Percentiles rank a stretch among this genome's conserved stretches.
Conservation (phyloP, 2,888 invertebrate genomes). For the Griposia aprilina region DNA sequence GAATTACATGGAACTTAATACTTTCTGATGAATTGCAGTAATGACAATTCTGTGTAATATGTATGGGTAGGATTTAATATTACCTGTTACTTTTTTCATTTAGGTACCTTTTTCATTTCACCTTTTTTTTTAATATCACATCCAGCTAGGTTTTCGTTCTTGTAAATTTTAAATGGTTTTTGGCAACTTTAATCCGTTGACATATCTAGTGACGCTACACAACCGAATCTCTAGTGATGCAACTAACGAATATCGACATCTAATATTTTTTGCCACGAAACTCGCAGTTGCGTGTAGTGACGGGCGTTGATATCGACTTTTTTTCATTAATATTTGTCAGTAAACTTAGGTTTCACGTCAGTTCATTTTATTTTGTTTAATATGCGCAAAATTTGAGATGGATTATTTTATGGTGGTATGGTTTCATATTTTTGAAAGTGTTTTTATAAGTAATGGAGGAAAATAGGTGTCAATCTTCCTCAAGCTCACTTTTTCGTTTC, state of each 20-base stretch:
- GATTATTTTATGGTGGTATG: slow-evolving; percentile 22
- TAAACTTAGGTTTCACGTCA: slow-evolving; percentile 44
- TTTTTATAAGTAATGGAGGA: slow-evolving; percentile 14
- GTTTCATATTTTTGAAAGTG: slow-evolving; percentile 27
- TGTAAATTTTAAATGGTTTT: background rate
- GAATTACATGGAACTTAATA: background rate
- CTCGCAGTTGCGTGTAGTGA: slow-evolving; percentile 67
- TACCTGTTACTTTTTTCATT: background rate
- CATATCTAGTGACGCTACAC: slow-evolving; percentile 39
- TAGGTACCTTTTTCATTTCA: background rate
- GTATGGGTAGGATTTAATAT: background rate
- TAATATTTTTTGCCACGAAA: slow-evolving; percentile 81
- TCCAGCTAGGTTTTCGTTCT: background rate
- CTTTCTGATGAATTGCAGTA: background rate
- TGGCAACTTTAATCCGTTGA: background rate
- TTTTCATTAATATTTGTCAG: slow-evolving; percentile 78
- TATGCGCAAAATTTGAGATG: slow-evolving; percentile 61
- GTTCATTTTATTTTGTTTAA: slow-evolving; percentile 51
- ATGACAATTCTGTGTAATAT: background rate
- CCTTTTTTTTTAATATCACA: background rate
- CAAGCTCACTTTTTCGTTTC: slow-evolving; percentile 3
- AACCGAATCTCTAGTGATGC: slow-evolving; percentile 77
- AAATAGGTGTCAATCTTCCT: slow-evolving; percentile 22
- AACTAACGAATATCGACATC: slow-evolving; percentile 80
- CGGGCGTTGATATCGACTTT: slow-evolving; percentile 62